Evolutionary conservation across 2,888 invertebrate species (phyloP).

Genomic region (Andrena flavipes): DNA sequence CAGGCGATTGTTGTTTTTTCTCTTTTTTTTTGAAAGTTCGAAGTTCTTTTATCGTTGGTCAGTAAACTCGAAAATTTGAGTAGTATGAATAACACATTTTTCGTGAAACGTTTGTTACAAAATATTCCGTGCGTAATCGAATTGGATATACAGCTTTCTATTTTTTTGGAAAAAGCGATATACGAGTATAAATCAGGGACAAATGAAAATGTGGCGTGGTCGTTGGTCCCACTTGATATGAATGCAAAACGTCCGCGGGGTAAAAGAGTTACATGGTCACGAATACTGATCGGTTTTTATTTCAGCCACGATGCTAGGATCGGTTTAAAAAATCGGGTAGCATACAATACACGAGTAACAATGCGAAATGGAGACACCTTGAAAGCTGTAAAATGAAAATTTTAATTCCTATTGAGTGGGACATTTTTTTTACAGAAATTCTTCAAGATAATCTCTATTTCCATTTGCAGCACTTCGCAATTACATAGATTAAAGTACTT

Average conservation of each 20-base stretch:
- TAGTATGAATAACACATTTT: not conserved
- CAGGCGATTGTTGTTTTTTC: too few relatives aligned
- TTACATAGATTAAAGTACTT: too few relatives aligned
- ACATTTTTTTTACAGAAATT: too few relatives aligned
- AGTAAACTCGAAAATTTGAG: not conserved
- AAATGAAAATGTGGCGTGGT: conserved; percentile 10
- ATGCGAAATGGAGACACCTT: conserved; percentile 4
- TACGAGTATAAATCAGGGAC: not conserved
- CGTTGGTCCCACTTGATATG: conserved; percentile 17
- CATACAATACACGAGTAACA: not conserved
- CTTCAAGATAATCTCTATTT: too few relatives aligned
- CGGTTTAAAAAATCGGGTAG: not conserved
- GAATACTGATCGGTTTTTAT: conserved; percentile 39
- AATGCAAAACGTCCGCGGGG: conserved; percentile 33
- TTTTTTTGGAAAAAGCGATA: not conserved
- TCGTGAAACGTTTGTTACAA: not conserved
- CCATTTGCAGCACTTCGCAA: too few relatives aligned
- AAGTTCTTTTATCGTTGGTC: not conserved
- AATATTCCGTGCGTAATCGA: not conserved
- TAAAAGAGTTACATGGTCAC: conserved; percentile 11
- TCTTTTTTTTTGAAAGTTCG: not conserved
- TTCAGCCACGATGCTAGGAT: not conserved
- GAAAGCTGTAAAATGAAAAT: not conserved
- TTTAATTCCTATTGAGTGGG: too few relatives aligned
- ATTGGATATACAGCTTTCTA: not conserved